These are phyloP conservation scores for Anorthoa munda DNA, from an alignment of 2,888 invertebrate genomes.

Conservation along the genomic window DNA sequence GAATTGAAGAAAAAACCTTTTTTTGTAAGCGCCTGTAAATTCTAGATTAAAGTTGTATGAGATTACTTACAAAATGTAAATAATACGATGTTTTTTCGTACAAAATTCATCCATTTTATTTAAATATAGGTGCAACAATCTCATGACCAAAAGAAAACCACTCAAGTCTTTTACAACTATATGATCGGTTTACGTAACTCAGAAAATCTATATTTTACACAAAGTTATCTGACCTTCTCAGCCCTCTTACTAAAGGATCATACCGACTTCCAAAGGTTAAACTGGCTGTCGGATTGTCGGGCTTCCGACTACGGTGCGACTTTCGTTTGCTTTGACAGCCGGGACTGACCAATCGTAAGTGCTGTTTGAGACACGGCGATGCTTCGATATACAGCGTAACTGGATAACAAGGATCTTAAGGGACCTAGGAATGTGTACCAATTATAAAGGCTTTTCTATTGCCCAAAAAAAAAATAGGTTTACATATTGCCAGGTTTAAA, in stretches of 20 bases:
- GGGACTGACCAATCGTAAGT: conserved; percentile 2
- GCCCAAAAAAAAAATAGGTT: no score
- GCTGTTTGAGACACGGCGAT: background rate
- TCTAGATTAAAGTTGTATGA: conserved; percentile 7
- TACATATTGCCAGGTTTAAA: no score
- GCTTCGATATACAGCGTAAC: no score
- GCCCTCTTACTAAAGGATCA: conserved; percentile 27
- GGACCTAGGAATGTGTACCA: no score
- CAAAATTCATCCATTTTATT: background rate
- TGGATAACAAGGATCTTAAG: no score
- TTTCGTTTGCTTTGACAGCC: conserved; percentile 29
- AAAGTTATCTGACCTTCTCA: conserved; percentile 6
- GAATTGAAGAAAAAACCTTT: background rate
- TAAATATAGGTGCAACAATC: background rate
- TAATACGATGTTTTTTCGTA: background rate
- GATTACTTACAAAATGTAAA: conserved; percentile 3
- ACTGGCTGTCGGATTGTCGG: conserved; percentile 29
- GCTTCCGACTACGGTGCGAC: background rate
- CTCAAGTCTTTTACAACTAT: background rate
- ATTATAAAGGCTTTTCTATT: no score
- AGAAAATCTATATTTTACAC: conserved; percentile 12
- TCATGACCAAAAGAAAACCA: background rate
- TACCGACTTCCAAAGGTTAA: conserved; percentile 24
- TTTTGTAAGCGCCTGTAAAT: background rate
- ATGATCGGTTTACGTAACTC: conserved; percentile 9